A percentile compares a stretch with the other conserved stretches of the same genome.
phyloP scores from a whole-genome alignment of 1,140 invertebrate species.

The Melitaea cinxia region DNA sequence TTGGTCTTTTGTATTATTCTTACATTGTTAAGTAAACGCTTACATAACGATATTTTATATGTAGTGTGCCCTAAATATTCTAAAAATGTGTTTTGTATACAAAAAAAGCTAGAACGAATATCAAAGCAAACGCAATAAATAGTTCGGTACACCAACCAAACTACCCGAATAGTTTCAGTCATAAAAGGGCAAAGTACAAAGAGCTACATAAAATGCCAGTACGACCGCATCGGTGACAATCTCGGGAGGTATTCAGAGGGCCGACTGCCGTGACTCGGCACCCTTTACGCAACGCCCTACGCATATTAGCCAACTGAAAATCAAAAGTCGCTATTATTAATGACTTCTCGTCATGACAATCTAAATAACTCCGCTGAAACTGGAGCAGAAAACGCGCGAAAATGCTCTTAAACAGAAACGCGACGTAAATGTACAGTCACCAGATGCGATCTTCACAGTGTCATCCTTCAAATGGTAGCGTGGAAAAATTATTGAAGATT shows the following conservation, averaged over 20 bases:
- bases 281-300: slow-evolving; percentile 66
- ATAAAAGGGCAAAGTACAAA: slow-evolving; percentile 78
- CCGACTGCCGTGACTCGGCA: slow-evolving; percentile 66
- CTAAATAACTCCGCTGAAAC: slow-evolving; percentile 73
- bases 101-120: slow-evolving; percentile 40
- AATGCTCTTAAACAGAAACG: slow-evolving; percentile 52
- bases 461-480: slow-evolving; percentile 73
- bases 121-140: slow-evolving; percentile 69
- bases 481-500: slow-evolving; percentile 77
- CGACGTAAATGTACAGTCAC: slow-evolving; percentile 68
- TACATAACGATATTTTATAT: background rate
- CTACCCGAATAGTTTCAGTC: slow-evolving; percentile 72
- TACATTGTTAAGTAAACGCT: background rate
- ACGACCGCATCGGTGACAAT: slow-evolving; percentile 76
- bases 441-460: slow-evolving; percentile 69
- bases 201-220: slow-evolving; percentile 78
- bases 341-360: slow-evolving; percentile 75
- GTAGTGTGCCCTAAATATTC: background rate
- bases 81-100: slow-evolving; percentile 28
- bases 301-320: slow-evolving; percentile 78
- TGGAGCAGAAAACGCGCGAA: slow-evolving; percentile 61
- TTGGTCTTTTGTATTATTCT: background rate
- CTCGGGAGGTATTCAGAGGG: slow-evolving; percentile 73
- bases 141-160: slow-evolving; percentile 67
- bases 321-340: slow-evolving; percentile 80